phyloP scores from a whole-genome alignment of 2,888 invertebrate genomes.

The Heliconius sara region DNA sequence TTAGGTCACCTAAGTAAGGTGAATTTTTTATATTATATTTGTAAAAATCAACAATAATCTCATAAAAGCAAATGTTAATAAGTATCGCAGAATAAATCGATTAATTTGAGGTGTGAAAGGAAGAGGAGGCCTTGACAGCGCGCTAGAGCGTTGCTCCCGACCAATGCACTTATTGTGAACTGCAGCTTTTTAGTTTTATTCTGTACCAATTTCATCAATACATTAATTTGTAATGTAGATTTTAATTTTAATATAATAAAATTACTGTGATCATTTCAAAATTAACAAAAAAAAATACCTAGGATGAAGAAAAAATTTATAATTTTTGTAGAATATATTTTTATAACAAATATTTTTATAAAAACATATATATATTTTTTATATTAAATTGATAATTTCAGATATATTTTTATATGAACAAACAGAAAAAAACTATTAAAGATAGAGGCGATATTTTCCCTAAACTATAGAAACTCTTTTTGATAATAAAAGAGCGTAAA shows the following conservation, averaged over 20 bases:
- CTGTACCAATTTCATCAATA: neutral
- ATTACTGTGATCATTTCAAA: neutral
- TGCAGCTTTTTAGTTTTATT: neutral
- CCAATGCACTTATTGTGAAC: neutral
- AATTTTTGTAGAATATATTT: neutral
- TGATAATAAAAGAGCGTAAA: neutral
- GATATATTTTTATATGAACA: neutral
- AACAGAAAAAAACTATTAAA: neutral
- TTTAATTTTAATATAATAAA: neutral
- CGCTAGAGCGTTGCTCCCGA: constrained; percentile 13
- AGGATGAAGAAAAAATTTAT: too few species aligned
- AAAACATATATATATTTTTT: too few species aligned
- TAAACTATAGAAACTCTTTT: neutral
- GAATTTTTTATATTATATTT: neutral
- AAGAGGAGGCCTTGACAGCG: neutral
- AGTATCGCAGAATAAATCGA: neutral
- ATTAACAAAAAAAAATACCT: neutral
- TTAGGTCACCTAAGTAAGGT: too few species aligned
- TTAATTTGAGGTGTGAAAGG: neutral
- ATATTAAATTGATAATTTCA: too few species aligned
- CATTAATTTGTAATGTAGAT: neutral
- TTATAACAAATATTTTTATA: neutral
- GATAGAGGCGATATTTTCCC: neutral
- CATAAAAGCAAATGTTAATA: neutral
- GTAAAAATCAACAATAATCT: neutral